Evolutionary conservation across 1,140 invertebrate genomes (phyloP).

Genomic region (Meloidogyne exigua): DNA sequence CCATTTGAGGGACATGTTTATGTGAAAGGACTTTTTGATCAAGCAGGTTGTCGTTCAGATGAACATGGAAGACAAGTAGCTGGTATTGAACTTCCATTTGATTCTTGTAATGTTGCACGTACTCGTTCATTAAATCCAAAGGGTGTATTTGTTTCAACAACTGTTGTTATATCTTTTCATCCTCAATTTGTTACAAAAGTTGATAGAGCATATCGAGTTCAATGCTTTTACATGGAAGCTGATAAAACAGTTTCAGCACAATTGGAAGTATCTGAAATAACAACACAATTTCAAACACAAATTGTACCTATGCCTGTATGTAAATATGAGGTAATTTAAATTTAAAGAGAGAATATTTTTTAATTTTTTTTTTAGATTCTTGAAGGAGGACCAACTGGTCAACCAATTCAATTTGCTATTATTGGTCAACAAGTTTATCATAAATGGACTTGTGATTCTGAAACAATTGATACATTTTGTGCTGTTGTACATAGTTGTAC

Average conservation of each 20-base stretch:
- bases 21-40: constrained; percentile 63
- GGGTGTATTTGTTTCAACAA: constrained; percentile 63
- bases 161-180: constrained; percentile 64
- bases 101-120: constrained; percentile 62
- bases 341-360: neutral
- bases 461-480: constrained; percentile 63
- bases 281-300: constrained; percentile 63
- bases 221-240: constrained; percentile 64
- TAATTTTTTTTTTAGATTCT: constrained; percentile 43
- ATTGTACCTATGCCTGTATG: constrained; percentile 63
- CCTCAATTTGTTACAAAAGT: constrained; percentile 63
- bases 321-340: constrained; percentile 53
- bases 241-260: constrained; percentile 63
- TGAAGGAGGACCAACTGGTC: constrained; percentile 62
- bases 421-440: constrained; percentile 64
- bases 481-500: constrained; percentile 61
- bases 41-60: constrained; percentile 58
- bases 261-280: constrained; percentile 62
- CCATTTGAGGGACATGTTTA: constrained; percentile 64
- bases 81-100: constrained; percentile 63
- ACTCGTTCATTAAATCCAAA: constrained; percentile 61
- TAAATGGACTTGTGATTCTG: constrained; percentile 64
- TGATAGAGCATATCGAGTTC: constrained; percentile 62
- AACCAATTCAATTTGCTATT: constrained; percentile 62
- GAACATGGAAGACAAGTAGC: constrained; percentile 63